Evolutionary conservation across 2,888 invertebrate species (phyloP).

Genomic region (Eretmocerus hayati): DNA sequence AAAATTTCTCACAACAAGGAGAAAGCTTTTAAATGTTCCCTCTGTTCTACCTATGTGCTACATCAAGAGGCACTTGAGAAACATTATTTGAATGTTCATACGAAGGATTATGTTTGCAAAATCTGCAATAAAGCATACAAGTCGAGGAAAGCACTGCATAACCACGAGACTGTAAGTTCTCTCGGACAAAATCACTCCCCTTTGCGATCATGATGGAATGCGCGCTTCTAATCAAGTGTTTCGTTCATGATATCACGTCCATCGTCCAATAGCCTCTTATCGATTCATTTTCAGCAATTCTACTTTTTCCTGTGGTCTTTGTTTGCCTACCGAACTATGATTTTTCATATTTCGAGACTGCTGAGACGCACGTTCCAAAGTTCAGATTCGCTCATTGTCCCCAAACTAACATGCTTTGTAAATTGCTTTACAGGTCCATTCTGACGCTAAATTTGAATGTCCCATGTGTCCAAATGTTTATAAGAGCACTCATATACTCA

Average conservation of each 20-base stretch:
- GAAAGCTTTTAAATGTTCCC: slow-evolving; percentile 31
- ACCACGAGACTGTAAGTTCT: slow-evolving; percentile 34
- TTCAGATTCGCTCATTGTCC: no score
- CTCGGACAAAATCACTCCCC: neutral
- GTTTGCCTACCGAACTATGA: no score
- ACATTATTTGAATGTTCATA: slow-evolving; percentile 33
- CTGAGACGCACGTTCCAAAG: no score
- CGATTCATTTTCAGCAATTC: no score
- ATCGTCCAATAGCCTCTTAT: no score
- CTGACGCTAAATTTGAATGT: slow-evolving; percentile 34
- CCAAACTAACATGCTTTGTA: no score
- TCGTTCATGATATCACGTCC: no score
- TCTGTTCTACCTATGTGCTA: slow-evolving; percentile 35
- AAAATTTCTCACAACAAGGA: slow-evolving; percentile 35
- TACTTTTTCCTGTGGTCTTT: neutral
- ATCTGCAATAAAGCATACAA: slow-evolving; percentile 31
- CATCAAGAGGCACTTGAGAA: slow-evolving; percentile 29
- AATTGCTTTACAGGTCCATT: slow-evolving; percentile 30
- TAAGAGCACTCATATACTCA: slow-evolving; percentile 36
- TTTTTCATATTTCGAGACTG: neutral
- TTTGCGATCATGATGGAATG: neutral
- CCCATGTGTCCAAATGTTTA: slow-evolving; percentile 34
- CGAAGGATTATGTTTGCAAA: slow-evolving; percentile 32
- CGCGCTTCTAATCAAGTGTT: no score
- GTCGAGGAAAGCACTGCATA: slow-evolving; percentile 35